phyloP scores from a whole-genome alignment of 2,888 invertebrate species.

The Pseudanteris insignis region DNA sequence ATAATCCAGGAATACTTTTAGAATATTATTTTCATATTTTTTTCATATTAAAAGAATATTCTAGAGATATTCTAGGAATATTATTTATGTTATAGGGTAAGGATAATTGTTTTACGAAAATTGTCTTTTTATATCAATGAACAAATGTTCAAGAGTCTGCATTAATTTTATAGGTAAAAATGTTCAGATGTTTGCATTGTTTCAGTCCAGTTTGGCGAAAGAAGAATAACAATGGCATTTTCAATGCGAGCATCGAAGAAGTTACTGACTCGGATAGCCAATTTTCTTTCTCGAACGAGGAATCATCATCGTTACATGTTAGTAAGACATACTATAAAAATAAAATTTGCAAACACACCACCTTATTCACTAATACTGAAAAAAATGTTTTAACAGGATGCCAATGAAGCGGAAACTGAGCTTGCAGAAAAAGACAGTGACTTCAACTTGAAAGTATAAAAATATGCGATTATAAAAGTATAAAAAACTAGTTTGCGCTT shows the following conservation, averaged over 20 bases:
- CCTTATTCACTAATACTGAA: slow-evolving; percentile 1
- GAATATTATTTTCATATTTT: too few species aligned
- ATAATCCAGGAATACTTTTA: too few species aligned
- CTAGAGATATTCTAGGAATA: too few species aligned
- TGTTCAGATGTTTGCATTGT: slow-evolving; percentile 48
- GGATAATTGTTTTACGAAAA: too few species aligned
- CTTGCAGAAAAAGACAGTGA: slow-evolving; percentile 62
- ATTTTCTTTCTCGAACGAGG: slow-evolving; percentile 64
- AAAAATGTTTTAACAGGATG: slow-evolving; percentile 51
- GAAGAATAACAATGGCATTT: slow-evolving; percentile 63
- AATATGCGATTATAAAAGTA: too few species aligned
- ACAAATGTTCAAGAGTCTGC: too few species aligned
- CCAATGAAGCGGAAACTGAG: slow-evolving; percentile 58
- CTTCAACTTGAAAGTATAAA: slow-evolving; percentile 63
- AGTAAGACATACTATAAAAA: too few species aligned
- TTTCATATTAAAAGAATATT: too few species aligned
- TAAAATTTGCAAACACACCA: background rate
- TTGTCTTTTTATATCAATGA: too few species aligned
- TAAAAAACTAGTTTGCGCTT: too few species aligned
- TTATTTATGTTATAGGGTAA: too few species aligned
- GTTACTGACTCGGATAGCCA: slow-evolving; percentile 64
- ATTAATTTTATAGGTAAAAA: too few species aligned
- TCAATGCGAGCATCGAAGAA: slow-evolving; percentile 59
- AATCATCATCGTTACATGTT: slow-evolving; percentile 61
- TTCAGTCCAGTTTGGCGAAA: slow-evolving; percentile 66